Percentiles rank a stretch among this genome's conserved stretches.
Evolutionary conservation across 2,888 invertebrate genomes (phyloP).

Genomic region (Branchellion lobata): DNA sequence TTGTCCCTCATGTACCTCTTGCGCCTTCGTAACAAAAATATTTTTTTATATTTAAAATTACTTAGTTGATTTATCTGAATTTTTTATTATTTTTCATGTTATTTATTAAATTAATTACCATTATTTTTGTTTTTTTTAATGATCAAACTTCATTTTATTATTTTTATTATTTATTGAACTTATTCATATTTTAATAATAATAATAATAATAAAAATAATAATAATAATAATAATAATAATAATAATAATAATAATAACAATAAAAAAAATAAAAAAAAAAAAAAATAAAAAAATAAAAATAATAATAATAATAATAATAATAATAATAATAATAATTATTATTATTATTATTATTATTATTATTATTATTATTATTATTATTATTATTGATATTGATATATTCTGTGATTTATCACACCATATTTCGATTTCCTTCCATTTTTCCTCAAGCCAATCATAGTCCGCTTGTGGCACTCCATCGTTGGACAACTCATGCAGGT

Average conservation of each 20-base stretch:
- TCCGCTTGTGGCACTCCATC: slow-evolving; percentile 30
- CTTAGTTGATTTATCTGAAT: too few species aligned
- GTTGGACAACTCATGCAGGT: neutral
- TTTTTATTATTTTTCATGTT: too few species aligned
- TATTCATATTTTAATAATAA: neutral
- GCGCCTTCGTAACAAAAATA: neutral
- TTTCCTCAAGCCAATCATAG: slow-evolving; percentile 38
- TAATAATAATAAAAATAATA: neutral
- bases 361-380: too few species aligned
- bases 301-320: too few species aligned
- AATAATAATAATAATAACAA: too few species aligned
- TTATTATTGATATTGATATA: too few species aligned
- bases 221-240: too few species aligned
- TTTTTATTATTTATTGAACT: neutral
- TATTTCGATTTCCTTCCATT: slow-evolving; percentile 21
- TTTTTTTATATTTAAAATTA: neutral
- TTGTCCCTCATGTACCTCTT: neutral
- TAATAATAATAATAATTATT: too few species aligned
- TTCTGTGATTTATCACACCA: slow-evolving; percentile 13
- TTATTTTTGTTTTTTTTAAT: neutral
- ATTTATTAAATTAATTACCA: too few species aligned
- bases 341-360: too few species aligned
- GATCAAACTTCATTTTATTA: neutral
- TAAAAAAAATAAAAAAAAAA: too few species aligned
- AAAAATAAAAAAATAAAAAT: too few species aligned